A percentile compares a stretch with the other conserved stretches of the same genome.
Evolutionary conservation across 1,140 invertebrate genomes (phyloP).

Genomic region (Venturia canescens): DNA sequence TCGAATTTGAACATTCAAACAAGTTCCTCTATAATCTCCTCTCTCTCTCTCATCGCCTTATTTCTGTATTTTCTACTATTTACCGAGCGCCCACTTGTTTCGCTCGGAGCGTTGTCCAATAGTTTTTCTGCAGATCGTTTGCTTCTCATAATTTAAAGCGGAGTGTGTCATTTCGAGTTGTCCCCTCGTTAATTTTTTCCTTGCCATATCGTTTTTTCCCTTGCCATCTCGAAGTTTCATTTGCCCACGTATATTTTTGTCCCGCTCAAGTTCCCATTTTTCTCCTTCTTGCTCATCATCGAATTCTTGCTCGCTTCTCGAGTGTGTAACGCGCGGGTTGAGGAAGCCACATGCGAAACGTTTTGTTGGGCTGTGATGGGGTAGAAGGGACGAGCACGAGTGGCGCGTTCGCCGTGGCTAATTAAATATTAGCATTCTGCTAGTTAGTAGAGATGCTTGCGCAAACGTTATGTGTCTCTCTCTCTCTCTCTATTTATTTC

Average conservation of each 20-base stretch:
- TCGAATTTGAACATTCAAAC: conserved; percentile 26
- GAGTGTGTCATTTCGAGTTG: background rate
- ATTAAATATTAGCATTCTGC: conserved; percentile 70
- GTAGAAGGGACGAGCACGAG: conserved; percentile 13
- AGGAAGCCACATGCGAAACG: background rate
- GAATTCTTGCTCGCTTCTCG: background rate
- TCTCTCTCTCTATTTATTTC: background rate
- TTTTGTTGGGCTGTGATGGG: background rate
- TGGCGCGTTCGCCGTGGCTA: conserved; percentile 47
- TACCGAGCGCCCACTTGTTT: background rate
- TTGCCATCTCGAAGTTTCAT: background rate
- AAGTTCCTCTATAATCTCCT: background rate
- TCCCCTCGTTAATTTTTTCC: conserved; percentile 2
- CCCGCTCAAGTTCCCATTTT: background rate
- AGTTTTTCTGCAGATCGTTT: background rate
- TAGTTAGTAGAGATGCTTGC: conserved; percentile 59
- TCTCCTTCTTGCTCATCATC: background rate
- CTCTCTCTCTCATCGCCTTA: background rate
- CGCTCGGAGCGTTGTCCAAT: background rate
- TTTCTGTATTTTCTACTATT: conserved; percentile 12
- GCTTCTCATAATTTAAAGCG: background rate
- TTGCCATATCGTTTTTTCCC: background rate
- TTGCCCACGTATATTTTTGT: background rate
- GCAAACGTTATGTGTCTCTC: conserved; percentile 4
- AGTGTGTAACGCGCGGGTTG: conserved; percentile 20